Base-by-base conservation (phyloP, 2,113 vertebrate species). In the Pantherophis guttatus region DNA sequence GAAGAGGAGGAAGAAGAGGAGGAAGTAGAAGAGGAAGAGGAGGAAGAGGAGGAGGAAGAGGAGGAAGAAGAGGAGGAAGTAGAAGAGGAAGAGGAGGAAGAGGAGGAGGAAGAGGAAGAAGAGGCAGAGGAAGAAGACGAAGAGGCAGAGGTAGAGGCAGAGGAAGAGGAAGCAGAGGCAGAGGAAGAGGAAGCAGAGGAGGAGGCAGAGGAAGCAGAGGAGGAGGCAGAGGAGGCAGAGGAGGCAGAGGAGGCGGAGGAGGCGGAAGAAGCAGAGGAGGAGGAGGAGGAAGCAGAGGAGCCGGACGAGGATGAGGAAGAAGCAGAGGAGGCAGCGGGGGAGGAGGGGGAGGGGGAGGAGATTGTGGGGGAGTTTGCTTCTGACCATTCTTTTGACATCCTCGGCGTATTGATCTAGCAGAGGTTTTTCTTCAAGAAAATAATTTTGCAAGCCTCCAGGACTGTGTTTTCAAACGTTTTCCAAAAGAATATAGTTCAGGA, bases 351-450 rank as follows among this genome's bases (percentile, higher is more conserved):
- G n/a, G n/a, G n/a, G 5, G 65, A 17, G 70, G 62, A n/a, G 11
- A 70, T 70, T 70, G 29, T 26, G 9, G 62, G 62, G 1, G 8
- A 33, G 17, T 75, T 39, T 81, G 15, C 39, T 39, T 81, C 70
- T 19, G 70, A 39, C 70, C 70, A 39, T 39, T 81, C 33, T 39
- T 81, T 21, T 19, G 33, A 3, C 70, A 81, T 81, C 70, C 7
- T 39, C 0, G 94, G 87, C 48, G 0, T 58, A 24, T 65, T 8
- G 4, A 89, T 87, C 88, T 87, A 0, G 0, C 29, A 33, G 54
- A 65, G 65, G 44, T 54, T 95, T 94, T 95, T 94, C 52, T 65
- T 92, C 75, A 90, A 93, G 87, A 85, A 1, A 0, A 15, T 54
- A 75, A 87, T 62, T 65, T 55, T 93, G 52, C 91, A 92, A 59